phyloP scores from a whole-genome alignment of 1,140 invertebrate species.

The Drosophila busckii region DNA sequence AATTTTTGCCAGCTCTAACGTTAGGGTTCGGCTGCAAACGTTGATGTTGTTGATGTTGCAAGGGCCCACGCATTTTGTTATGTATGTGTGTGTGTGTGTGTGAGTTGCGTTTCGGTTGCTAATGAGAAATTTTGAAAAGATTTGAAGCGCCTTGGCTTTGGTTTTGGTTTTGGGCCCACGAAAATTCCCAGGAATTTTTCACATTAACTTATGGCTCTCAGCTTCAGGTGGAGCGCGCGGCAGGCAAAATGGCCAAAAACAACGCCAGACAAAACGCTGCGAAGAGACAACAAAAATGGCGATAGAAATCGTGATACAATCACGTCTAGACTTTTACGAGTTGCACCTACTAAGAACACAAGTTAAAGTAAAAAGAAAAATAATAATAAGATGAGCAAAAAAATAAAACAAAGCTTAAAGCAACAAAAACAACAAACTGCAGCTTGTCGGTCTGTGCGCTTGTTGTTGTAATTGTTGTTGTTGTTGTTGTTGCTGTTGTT shows the following conservation, averaged over 20 bases:
- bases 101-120: constrained; percentile 1
- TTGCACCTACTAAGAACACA: constrained; percentile 62
- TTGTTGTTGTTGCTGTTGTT: constrained; percentile 29
- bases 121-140: constrained; percentile 26
- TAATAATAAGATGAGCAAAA: constrained; percentile 13
- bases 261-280: constrained; percentile 33
- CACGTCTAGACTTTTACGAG: constrained; percentile 77
- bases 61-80: too few species aligned
- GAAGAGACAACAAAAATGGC: constrained; percentile 69
- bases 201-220: constrained; percentile 16
- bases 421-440: constrained; percentile 6
- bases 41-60: too few species aligned
- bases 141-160: constrained; percentile 7
- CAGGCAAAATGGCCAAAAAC: constrained; percentile 35
- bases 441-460: constrained; percentile 20
- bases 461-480: too few species aligned
- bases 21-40: too few species aligned
- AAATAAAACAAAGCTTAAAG: constrained; percentile 9
- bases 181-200: constrained; percentile 24
- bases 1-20: too few species aligned
- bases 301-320: constrained; percentile 78
- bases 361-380: constrained; percentile 5
- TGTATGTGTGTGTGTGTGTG: too few species aligned
- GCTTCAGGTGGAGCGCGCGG: neutral
- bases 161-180: too few species aligned